Base-by-base conservation (phyloP, 2,888 invertebrate species). In the Acanthoscelides obtectus region DNA sequence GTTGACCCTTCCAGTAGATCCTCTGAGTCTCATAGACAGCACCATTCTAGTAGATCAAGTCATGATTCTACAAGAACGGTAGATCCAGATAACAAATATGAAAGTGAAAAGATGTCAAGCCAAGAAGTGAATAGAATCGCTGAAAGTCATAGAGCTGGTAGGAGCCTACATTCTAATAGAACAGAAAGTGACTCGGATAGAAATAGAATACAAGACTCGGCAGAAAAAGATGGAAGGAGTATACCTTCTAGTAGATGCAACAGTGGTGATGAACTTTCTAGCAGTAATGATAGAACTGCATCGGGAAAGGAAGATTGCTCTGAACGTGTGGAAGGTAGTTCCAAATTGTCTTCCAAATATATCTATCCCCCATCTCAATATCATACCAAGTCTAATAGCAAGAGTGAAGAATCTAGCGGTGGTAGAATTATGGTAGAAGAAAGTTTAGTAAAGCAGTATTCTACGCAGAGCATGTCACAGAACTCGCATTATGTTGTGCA, bases 401-500 rank as follows among this genome's bases (percentile, higher is more conserved):
- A 45, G 12, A 45, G 1, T 45, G 45, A 45, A 45, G 45, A 45
- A 12, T 45, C 45, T 12, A 45, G 45, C 12, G 12, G 45, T 45
- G 45, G 45, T 45, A 45, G 45, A 45, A 45, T 45, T 45, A 45
- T 45, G 45, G 45, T 45, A 17, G 45, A 45, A 45, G 45, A 45
- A 6, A 45, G 45, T 45, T 1, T 6, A 12, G 45, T 45, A 17
- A 45, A 45, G 20, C 22, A 20, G 66, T 74, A 77, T 65, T 74
- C 75, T 66, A 78, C 78, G 65, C 78, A 79, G 76, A 80, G 69
- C 78, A 76, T 71, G 80, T 76, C 73, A 77, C 81, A 82, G 73
- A 81, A 79, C 70, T 75, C 79, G 69, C 80, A 81, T 69, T 82
- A 80, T 75, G 77, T 78, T 20, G 81, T 82, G 70, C 82, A 83